Conservation (phyloP, 2,113 vertebrate genomes). For the Dicrurus megarhynchus region DNA sequence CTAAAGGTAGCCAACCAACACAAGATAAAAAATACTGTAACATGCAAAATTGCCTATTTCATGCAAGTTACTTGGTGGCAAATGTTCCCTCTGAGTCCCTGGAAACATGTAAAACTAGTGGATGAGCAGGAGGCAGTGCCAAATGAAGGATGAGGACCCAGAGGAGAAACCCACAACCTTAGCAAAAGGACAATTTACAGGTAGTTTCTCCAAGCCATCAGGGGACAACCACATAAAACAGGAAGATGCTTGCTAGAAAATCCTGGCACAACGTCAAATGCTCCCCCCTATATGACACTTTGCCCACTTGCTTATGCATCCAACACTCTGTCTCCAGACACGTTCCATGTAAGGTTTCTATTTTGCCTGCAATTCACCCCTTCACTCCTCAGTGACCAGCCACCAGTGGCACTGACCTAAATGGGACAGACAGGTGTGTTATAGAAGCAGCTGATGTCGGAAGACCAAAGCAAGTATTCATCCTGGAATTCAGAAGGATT, state of each 20-base stretch:
- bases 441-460: neutral
- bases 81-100: neutral
- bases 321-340: neutral
- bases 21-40: neutral
- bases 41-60: neutral
- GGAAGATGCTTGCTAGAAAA: neutral
- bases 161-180: neutral
- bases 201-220: neutral
- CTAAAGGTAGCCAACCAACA: neutral
- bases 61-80: neutral
- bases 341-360: neutral
- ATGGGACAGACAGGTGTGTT: neutral
- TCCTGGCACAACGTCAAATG: neutral
- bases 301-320: neutral
- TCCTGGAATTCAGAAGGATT: neutral
- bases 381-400: neutral
- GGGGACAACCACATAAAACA: neutral
- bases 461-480: neutral
- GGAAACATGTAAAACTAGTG: neutral
- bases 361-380: neutral
- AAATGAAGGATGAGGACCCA: neutral
- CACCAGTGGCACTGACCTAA: neutral
- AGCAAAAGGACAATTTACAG: neutral
- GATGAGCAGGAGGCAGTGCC: neutral
- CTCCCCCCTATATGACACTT: accelerated